Conservation (phyloP, 2,797 vertebrate genomes). For the Sorex maritimensis region DNA sequence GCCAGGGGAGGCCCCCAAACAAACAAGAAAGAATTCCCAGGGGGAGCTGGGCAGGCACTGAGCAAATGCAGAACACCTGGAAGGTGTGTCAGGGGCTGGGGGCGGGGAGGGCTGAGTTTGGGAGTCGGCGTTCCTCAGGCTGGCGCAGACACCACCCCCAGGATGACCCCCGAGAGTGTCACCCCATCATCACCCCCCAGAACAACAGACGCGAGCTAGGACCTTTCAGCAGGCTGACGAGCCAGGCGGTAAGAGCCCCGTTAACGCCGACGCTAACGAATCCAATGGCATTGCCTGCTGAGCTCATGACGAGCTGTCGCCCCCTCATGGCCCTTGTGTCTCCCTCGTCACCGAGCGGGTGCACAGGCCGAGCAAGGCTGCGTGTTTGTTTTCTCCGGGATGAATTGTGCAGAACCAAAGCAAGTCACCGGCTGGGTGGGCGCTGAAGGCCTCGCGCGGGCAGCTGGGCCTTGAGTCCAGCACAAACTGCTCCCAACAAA, state of each 20-base stretch:
- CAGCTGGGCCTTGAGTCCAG: not conserved
- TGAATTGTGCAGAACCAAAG: constrained; percentile 62
- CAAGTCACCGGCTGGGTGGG: not conserved
- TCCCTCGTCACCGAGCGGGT: too few species aligned
- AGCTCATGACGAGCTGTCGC: constrained; percentile 23
- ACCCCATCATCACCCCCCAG: not conserved
- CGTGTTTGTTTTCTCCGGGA: not conserved
- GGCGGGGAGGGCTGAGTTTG: not conserved
- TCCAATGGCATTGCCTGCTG: not conserved
- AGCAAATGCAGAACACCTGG: not conserved
- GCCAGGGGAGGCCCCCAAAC: not conserved
- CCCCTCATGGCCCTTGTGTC: not conserved
- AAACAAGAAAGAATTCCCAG: not conserved
- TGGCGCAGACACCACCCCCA: not conserved
- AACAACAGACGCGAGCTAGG: not conserved
- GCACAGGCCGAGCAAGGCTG: constrained; percentile 9
- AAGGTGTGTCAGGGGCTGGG: not conserved
- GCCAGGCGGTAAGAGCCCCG: not conserved
- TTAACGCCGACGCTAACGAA: not conserved
- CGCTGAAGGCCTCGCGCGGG: not conserved
- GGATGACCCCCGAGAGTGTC: not conserved
- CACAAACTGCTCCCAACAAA: not conserved
- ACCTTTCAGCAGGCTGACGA: not conserved
- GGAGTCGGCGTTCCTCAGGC: not conserved
- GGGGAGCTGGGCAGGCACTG: not conserved